Base-by-base conservation (phyloP, 2,113 vertebrate species). In the Sitta europaea region DNA sequence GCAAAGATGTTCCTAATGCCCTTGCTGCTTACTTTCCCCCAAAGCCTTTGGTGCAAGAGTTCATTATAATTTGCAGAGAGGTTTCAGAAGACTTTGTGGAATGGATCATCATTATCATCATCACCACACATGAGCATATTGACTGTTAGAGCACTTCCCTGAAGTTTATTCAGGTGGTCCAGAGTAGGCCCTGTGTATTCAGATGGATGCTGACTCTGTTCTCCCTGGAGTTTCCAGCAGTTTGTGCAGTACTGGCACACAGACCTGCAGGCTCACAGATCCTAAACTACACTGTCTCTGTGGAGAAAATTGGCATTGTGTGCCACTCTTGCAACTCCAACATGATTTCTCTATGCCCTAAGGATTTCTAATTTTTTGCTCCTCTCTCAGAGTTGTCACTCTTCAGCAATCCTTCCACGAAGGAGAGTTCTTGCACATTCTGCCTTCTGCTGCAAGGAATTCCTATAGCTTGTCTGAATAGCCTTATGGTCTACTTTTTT, bases 91-190 rank as follows among this genome's bases (percentile, higher is more conserved):
- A 40, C 51, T 70, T 33, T 9, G 20, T 86, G 22, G 45, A 43
- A 12, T 31, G 11, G 13, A 24, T 77, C 23, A 36, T 88, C n/a
- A 38, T 81, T 31, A n/a, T 81, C 35, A 33, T 82, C 17, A 14
- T 40, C 9, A 5, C 2, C 6, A 5, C 1, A 3, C 43, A 8
- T 67, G 35, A 75, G 8, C 38, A 3, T 67, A 19, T 15, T 54
- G 48, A 29, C 33, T 58, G 20, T 51, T 22, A 14, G 29, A 47
- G 58, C 31, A 29, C 21, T 79, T 54, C 8, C 18, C 16, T 27
- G 31, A 10, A 54, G 5, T 78, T 57, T 77, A 16, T 84, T 73
- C 47, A 36, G 23, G 7, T 47, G 45, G 27, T 63, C 21, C 1
- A 2, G 31, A 12, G n/a, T 21, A 73, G 15, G 19, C 27, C 33